Conservation (phyloP, 2,888 invertebrate genomes). For the Catocala fraxini region DNA sequence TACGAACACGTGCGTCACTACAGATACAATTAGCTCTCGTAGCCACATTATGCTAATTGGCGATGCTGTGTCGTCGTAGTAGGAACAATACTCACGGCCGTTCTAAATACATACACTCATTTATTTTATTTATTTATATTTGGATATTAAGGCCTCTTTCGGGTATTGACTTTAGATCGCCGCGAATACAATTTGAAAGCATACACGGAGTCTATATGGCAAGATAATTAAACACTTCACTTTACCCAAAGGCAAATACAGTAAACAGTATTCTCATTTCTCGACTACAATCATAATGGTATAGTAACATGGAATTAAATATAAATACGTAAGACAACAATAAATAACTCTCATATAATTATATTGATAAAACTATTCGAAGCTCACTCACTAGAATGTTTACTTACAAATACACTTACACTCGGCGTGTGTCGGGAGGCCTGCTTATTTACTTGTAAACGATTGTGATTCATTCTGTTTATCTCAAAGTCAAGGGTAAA, state of each 20-base stretch:
- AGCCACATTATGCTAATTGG: slow-evolving; percentile 59
- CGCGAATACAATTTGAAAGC: too few relatives aligned
- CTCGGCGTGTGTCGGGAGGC: slow-evolving; percentile 5
- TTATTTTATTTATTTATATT: slow-evolving; percentile 6
- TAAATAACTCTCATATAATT: slow-evolving; percentile 3
- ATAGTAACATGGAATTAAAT: too few relatives aligned
- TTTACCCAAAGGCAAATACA: too few relatives aligned
- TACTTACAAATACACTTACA: not conserved
- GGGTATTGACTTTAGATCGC: too few relatives aligned
- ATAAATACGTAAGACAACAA: slow-evolving; percentile 1
- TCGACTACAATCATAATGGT: too few relatives aligned
- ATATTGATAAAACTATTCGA: not conserved
- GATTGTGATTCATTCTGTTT: slow-evolving; percentile 51
- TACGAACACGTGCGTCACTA: slow-evolving; percentile 60
- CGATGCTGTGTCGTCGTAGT: slow-evolving; percentile 23
- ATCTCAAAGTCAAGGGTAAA: slow-evolving; percentile 48
- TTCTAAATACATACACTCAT: slow-evolving; percentile 21
- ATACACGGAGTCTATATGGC: too few relatives aligned
- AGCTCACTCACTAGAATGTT: not conserved
- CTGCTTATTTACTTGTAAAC: slow-evolving; percentile 20
- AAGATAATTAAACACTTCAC: too few relatives aligned
- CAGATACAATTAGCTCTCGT: slow-evolving; percentile 44
- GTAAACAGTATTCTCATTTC: too few relatives aligned
- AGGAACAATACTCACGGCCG: slow-evolving; percentile 39
- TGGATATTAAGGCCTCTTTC: not conserved